Base-by-base conservation (phyloP, 2,797 vertebrate species). In the Gadopsis bispinosus region DNA sequence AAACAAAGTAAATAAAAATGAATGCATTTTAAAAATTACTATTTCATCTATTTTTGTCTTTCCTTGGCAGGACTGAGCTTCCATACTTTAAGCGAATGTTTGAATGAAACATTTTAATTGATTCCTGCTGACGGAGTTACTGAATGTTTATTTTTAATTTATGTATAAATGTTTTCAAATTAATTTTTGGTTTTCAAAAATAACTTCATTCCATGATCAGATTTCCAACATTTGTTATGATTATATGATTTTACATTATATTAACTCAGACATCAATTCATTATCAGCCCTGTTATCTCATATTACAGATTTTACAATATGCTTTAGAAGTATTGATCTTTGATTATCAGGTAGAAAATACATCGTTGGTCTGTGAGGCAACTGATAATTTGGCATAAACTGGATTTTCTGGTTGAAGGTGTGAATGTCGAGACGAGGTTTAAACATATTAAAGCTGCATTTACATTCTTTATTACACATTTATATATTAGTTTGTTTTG, bases 401-500 rank as follows among this genome's bases (percentile, higher is more conserved):
- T 45, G 43, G 16, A 45, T 48, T 73, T 60, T 5, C 20, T 43
- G 47, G 20, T 12, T 76, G 20, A 73, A 31, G 20, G 35, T 79
- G 39, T 80, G 41, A 67, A 80, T 26, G 69, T 35, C 81, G 84
- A 84, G 89, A 93, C 92, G 45, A 26, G 33, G 39, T 63, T 55
- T 20, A 19, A 76, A 55, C 4, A 1, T 43, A 8, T 37, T 37
- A 37, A 37, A 3, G 19, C 4, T 12, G 29, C 2, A 13, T 51
- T 12, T 8, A n/a, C 5, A 14, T 14, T 22, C 20, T 66, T 64
- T 61, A 20, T 41, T 58, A 3, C 39, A 19, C 10, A 66, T 59
- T 10, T 39, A 39, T 39, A 39, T 39, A 2, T 10, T 3, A 37
- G 3, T 29, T 66, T 58, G 31, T 35, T 20, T 7, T 66, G 61